Evolutionary conservation across 2,113 vertebrate genomes (phyloP), one percentile per base, ranked within the genome.

Genomic region (Heterochromis multidens): DNA sequence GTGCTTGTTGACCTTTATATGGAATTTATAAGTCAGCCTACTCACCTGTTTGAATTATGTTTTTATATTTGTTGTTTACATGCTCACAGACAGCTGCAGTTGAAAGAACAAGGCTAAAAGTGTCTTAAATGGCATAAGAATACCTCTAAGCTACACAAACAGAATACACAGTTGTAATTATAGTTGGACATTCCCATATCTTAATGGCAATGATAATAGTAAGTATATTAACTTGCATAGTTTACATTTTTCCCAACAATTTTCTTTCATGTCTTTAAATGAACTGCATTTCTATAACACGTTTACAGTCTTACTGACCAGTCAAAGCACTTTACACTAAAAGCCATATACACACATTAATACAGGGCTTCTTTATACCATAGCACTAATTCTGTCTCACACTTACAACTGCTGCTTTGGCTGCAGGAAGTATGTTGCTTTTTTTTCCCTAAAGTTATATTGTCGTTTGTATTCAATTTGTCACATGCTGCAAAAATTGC

Each of bases 391-490:
- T n/a, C 2, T 67, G 4, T 67, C 63, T 0, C 37, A 67, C 4
- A 43, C 63, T 9, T 7, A 40, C 35, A 14, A 40, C 37, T 70
- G 43, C 37, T 46, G 43, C 0, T 70, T 4, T 46, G 37, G 43
- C 63, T 43, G 4, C 35, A 43, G n/a, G 1, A 67, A 25, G 25
- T 17, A 25, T 16, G 7, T 67, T 67, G n/a, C 35, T 43, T 0
- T 25, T 27, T 46, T 70, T 70, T 46, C 27, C 2, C 14, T 70
- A 11, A 70, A 6, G 35, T 70, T 46, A 19, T 27, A 70, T 23
- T 17, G n/a, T 46, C 23, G 25, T 70, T 46, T 70, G 3, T 67
- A 17, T 43, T 0, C 14, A 67, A 43, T 27, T 19, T 25, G 0
- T 70, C 37, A 46, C 23, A 23, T 40, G 10, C 43, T 70, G 65